phyloP scores from a whole-genome alignment of 2,888 invertebrate species.

The Ectemnius lituratus region DNA sequence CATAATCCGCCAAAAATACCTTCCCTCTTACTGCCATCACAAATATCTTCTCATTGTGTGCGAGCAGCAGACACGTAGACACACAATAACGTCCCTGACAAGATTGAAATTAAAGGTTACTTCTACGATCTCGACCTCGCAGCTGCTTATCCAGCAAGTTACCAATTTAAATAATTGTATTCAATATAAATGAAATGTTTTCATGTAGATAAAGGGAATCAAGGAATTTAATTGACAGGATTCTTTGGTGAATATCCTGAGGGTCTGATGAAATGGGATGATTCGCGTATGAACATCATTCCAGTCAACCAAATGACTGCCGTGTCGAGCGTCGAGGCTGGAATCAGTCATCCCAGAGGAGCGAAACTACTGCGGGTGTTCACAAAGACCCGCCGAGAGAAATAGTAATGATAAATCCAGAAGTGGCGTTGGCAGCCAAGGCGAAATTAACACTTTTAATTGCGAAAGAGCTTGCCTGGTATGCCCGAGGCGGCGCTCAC shows the following conservation, averaged over 20 bases:
- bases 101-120: no score
- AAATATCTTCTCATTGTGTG: no score
- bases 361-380: not conserved
- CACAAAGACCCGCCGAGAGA: constrained; percentile 24
- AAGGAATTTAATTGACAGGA: not conserved
- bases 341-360: not conserved
- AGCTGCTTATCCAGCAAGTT: no score
- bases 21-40: no score
- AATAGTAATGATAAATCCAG: constrained; percentile 43
- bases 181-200: no score
- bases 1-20: no score
- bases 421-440: constrained; percentile 40
- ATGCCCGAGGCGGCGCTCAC: constrained; percentile 31
- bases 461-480: constrained; percentile 44
- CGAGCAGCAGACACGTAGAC: no score
- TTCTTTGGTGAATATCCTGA: not conserved
- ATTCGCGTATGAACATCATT: constrained; percentile 1
- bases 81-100: no score
- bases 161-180: no score
- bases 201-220: no score
- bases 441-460: constrained; percentile 59
- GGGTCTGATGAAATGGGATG: constrained; percentile 1
- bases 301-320: not conserved
- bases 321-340: not conserved
- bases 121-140: no score